These are phyloP conservation scores for Antheraea yamamai DNA, from an alignment of 2,888 invertebrate genomes.

Conservation along the genomic window DNA sequence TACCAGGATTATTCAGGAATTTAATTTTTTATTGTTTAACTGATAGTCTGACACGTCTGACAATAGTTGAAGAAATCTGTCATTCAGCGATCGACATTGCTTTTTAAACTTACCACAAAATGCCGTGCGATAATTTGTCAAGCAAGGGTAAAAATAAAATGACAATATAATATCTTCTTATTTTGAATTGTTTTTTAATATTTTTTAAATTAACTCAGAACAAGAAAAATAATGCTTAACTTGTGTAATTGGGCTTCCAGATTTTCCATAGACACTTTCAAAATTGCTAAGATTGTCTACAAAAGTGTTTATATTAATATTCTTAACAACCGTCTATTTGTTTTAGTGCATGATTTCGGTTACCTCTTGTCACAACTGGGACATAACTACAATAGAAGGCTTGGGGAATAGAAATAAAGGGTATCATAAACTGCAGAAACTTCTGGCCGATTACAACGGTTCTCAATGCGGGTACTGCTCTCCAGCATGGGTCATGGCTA, in stretches of 20 bases:
- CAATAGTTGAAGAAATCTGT: not conserved
- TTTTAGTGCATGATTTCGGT: slow-evolving; percentile 77
- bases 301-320: not conserved
- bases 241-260: not conserved
- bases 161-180: not conserved
- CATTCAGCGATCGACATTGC: not conserved
- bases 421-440: slow-evolving; percentile 84
- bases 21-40: too few species aligned
- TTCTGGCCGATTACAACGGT: slow-evolving; percentile 83
- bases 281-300: not conserved
- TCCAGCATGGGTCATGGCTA: slow-evolving; percentile 62
- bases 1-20: too few species aligned
- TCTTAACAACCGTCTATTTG: not conserved
- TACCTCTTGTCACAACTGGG: slow-evolving; percentile 82
- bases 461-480: slow-evolving; percentile 87
- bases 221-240: too few species aligned
- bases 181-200: not conserved
- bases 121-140: not conserved
- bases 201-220: too few species aligned
- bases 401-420: slow-evolving; percentile 84
- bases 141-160: not conserved
- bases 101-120: not conserved
- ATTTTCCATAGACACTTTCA: not conserved
- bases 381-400: slow-evolving; percentile 87
- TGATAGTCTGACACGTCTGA: not conserved